Evolutionary conservation across 2,113 vertebrate species (phyloP).

Genomic region (Willisornis vidua): DNA sequence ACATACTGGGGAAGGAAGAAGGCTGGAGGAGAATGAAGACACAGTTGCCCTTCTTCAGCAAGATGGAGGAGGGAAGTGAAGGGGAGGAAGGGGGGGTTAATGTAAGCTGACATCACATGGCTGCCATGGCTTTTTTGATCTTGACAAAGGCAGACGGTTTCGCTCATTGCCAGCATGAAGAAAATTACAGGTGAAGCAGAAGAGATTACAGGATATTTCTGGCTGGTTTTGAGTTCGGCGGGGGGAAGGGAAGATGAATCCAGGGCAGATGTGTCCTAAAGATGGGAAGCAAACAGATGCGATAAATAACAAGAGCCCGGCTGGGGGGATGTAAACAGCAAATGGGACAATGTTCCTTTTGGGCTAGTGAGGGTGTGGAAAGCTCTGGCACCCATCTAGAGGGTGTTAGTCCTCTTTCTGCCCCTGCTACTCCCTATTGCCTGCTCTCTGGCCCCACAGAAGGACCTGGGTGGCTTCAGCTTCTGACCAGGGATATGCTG

Average conservation of each 20-base stretch:
- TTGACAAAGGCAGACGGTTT: conserved; percentile 56
- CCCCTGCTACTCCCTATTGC: not conserved
- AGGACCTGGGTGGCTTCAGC: not conserved
- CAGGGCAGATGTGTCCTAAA: not conserved
- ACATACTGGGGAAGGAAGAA: not conserved
- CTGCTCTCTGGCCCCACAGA: not conserved
- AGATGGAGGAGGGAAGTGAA: not conserved
- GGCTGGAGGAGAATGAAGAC: not conserved
- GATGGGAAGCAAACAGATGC: not conserved
- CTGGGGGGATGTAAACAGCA: not conserved
- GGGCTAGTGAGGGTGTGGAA: not conserved
- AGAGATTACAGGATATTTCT: conserved; percentile 56
- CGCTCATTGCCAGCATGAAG: not conserved
- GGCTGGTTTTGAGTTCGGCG: not conserved
- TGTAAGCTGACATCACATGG: conserved; percentile 19
- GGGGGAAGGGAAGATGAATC: not conserved
- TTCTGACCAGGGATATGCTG: not conserved
- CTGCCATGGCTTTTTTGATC: conserved; percentile 24
- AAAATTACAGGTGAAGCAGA: conserved; percentile 66
- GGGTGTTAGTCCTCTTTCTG: not conserved
- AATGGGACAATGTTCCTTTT: not conserved
- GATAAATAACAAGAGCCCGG: not conserved
- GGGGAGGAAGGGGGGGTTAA: not conserved
- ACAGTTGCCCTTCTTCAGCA: not conserved
- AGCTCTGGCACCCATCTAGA: not conserved